Base-by-base conservation (phyloP, 2,113 vertebrate species). In the Hirundichthys speculiger region DNA sequence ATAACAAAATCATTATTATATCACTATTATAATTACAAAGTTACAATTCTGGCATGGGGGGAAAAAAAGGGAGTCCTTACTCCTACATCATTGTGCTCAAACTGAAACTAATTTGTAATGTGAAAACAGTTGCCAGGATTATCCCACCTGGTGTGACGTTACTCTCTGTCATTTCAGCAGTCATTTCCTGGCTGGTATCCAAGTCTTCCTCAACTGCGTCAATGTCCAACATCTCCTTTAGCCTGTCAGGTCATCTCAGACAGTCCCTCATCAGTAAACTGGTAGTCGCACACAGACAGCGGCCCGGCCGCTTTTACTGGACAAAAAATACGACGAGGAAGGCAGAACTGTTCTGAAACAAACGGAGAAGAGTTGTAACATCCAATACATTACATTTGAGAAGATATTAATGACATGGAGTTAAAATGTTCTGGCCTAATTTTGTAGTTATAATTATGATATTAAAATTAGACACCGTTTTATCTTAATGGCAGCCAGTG, bases 161-260 rank as follows among this genome's bases (percentile, higher is more conserved):
- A 11, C 40, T 55, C 18, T 73, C 47, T 6, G 0, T 4, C 38
- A 71, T 20, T 51, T 84, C 72, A n/a, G 63, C 58, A 3, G 45
- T 46, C 8, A 34, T 34, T 52, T 93, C 93, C 75, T 87, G 78
- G 13, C 50, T 83, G 20, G 69, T 69, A 19, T 91, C 88, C 16
- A 93, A 73, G 41, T 90, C 81, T 34, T 83, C 73, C 45, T 89
- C 73, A 0, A 53, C 16, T 1, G 64, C 71, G 2, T 91, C 83
- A 0, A 87, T 73, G 65, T 92, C 91, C 63, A 93, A 73, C 87
- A 93, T 92, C 86, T 93, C 93, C 50, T 87, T 91, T 25, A 93
- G 62, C 50, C 90, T 75, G 38, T 92, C 91, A n/a, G 0, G 61
- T 84, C 50, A 92, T 82, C 20, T 92, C 92, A 5, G 76, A 55